Conservation (phyloP, 1,140 invertebrate genomes). For the Drosophila parabipectinata region DNA sequence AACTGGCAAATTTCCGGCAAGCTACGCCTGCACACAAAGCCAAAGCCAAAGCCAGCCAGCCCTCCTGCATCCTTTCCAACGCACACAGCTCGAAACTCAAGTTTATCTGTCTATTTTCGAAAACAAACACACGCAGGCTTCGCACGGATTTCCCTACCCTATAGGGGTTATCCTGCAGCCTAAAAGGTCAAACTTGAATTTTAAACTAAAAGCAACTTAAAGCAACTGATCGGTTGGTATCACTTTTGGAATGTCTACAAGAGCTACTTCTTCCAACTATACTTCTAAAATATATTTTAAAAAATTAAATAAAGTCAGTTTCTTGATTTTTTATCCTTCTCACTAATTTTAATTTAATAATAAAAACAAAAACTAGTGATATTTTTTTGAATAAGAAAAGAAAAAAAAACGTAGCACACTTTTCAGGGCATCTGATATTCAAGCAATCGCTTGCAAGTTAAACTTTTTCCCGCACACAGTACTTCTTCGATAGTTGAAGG, state of each 20-base stretch:
- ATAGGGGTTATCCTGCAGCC: background rate
- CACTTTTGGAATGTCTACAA: no score
- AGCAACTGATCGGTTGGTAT: no score
- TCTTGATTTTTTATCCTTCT: no score
- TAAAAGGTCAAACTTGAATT: no score
- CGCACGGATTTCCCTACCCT: constrained; percentile 19
- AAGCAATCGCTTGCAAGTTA: background rate
- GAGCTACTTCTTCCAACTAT: no score
- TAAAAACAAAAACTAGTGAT: background rate
- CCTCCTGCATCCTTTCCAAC: constrained; percentile 24
- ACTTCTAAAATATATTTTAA: no score
- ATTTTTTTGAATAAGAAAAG: background rate
- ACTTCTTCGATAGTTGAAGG: constrained; percentile 51
- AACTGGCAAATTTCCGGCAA: constrained; percentile 66
- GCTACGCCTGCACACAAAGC: constrained; percentile 48
- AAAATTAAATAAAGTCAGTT: no score
- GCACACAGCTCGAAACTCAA: constrained; percentile 45
- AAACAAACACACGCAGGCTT: constrained; percentile 25
- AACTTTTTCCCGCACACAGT: constrained; percentile 28
- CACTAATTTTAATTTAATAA: no score
- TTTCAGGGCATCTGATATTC: constrained; percentile 19
- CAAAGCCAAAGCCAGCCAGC: constrained; percentile 6
- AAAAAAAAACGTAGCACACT: background rate
- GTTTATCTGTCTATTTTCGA: constrained; percentile 72
- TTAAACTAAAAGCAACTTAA: no score